Base-by-base conservation (phyloP, 1,140 invertebrate genomes). In the Euura lappo region DNA sequence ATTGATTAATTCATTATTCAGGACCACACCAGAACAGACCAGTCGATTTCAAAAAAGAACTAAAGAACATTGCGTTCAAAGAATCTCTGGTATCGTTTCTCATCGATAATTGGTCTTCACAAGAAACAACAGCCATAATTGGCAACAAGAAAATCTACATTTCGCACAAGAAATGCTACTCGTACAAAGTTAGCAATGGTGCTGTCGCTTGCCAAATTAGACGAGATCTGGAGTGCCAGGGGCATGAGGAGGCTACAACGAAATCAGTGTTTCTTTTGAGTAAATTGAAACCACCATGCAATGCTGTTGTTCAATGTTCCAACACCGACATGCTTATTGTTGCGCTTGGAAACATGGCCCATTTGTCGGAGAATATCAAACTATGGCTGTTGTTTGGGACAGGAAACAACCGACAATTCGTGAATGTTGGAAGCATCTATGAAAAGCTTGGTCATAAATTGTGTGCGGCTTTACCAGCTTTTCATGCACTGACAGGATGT, bases 1-100 rank as follows among this genome's bases (percentile, higher is more conserved):
- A n/a, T n/a, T n/a, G n/a, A n/a, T n/a, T n/a, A n/a, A n/a, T n/a
- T n/a, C n/a, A n/a, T n/a, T n/a, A n/a, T n/a, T n/a, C n/a, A n/a
- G n/a, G n/a, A n/a, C 74, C 75, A 71, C 69, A 81, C 47, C 76
- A 78, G 78, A 65, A 44, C 44, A 71, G 77, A 67, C 69, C 78
- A 64, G 51, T 65, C 65, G 78, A 83, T 75, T 85, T 81, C 71
- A 44, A 60, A 6, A 76, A 77, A 47, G 81, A 81, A 71, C 74
- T 83, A 7, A 75, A 73, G 73, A 84, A 85, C 74, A 73, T 70
- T 13, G 78, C 79, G 65, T 84, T 85, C 46, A 83, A 82, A 76
- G 72, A 82, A 77, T 77, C 79, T 60, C 68, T 84, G 45, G 78
- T 85, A 11, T n/a, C 77, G 60, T 85, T 84, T 77, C 75, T 85